These are phyloP conservation scores for Camponotus floridanus DNA, from an alignment of 1,140 invertebrate species.

Conservation along the genomic window DNA sequence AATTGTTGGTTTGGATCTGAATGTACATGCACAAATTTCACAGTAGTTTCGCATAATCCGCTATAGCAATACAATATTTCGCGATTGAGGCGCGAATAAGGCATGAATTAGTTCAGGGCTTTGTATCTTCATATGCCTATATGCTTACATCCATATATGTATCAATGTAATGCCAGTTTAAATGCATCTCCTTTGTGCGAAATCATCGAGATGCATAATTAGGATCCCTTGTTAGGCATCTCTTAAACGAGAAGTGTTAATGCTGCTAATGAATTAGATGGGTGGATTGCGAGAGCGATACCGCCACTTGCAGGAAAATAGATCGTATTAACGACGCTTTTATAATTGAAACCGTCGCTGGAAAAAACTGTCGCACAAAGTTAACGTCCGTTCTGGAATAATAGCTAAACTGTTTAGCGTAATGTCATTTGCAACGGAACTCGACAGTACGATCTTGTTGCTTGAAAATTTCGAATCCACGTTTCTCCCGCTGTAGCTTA, in stretches of 20 bases:
- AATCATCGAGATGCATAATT: slow-evolving; percentile 51
- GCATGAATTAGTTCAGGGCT: slow-evolving; percentile 10
- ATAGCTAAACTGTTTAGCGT: slow-evolving; percentile 51
- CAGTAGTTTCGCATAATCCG: background rate
- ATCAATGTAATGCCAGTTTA: background rate
- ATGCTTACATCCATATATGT: background rate
- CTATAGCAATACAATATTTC: slow-evolving; percentile 2
- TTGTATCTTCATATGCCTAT: background rate
- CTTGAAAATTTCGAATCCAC: slow-evolving; percentile 19
- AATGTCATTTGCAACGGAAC: slow-evolving; percentile 52
- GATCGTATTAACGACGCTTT: slow-evolving; percentile 49
- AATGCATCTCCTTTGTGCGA: slow-evolving; percentile 21
- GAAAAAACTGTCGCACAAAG: slow-evolving; percentile 35
- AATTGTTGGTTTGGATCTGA: background rate
- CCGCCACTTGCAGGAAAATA: background rate
- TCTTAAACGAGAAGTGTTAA: slow-evolving; percentile 24
- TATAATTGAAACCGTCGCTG: slow-evolving; percentile 34
- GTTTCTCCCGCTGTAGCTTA: background rate
- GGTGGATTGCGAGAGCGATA: slow-evolving; percentile 26
- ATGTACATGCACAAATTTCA: slow-evolving; percentile 19
- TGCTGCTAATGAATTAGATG: slow-evolving; percentile 40
- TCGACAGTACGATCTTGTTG: slow-evolving; percentile 19
- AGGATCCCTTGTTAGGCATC: slow-evolving; percentile 16
- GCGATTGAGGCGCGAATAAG: slow-evolving; percentile 23
- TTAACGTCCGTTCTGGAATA: slow-evolving; percentile 24